phyloP scores from a whole-genome alignment of 2,888 invertebrate species.

The Leucophora obtusa region DNA sequence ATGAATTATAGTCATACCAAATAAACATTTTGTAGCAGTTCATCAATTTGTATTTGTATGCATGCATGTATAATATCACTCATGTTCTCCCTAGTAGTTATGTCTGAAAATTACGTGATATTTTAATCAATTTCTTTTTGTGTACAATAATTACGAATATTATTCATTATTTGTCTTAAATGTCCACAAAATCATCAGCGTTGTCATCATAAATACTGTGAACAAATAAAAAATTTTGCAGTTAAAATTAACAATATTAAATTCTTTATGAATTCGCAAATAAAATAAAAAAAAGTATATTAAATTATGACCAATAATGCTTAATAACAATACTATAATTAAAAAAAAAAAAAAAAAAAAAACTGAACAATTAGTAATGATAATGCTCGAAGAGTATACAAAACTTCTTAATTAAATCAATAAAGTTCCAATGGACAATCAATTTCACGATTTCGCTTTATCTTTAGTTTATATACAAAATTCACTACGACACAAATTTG shows the following conservation, averaged over 20 bases:
- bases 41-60: conserved; percentile 30
- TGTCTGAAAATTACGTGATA: conserved; percentile 50
- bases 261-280: conserved; percentile 43
- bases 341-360: background rate
- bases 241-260: conserved; percentile 57
- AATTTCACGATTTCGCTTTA: too few relatives aligned
- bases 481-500: too few relatives aligned
- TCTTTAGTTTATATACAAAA: too few relatives aligned
- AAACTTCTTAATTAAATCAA: too few relatives aligned
- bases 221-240: conserved; percentile 36
- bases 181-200: conserved; percentile 50
- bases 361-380: too few relatives aligned
- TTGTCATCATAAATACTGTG: conserved; percentile 21
- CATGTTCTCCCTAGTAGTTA: background rate
- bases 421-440: too few relatives aligned
- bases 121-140: conserved; percentile 52
- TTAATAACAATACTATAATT: conserved; percentile 28
- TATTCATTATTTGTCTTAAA: conserved; percentile 51
- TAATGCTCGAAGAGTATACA: too few relatives aligned
- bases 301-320: conserved; percentile 52
- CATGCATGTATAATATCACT: background rate
- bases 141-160: conserved; percentile 29
- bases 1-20: background rate
- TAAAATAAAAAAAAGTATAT: conserved; percentile 25
- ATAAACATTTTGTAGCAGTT: background rate